Base-by-base conservation (phyloP, 2,113 vertebrate genomes). In the Neofelis nebulosa region DNA sequence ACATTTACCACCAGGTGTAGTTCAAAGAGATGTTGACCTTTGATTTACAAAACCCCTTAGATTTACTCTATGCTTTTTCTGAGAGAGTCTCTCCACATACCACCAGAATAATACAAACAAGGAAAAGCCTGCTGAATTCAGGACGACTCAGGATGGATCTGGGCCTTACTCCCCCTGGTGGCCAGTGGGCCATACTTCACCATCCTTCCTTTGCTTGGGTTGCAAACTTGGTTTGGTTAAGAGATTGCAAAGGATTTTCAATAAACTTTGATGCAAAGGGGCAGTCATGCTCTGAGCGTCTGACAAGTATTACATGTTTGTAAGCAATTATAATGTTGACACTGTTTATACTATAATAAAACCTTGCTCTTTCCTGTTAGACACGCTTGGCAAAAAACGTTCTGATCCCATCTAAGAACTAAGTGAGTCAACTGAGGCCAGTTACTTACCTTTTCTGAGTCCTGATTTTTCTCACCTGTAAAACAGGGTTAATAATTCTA, bases 11-110 rank as follows among this genome's bases (percentile, higher is more conserved):
- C 78, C 85, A 97, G 61, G 52, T 94, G 14, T 93, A 93, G 68
- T 97, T 98, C 96, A 97, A 97, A 97, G 78, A 29, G 73, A 92
- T 91, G 81, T 80, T 98, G 91, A 98, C 81, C 78, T 98, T 98
- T 87, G 89, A 95, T 96, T 97, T 95, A 93, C 41, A 96, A 95
- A 96, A 95, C 45, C 41, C 84, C 80, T 80, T 97, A 76, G 66
- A 41, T 97, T 97, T 96, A 96, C 66, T 82, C 55, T 55, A 13
- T 6, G 36, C 69, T 89, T 83, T 76, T 88, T 38, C 66, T 57
- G 68, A 94, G 89, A 85, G 41, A 65, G 66, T 86, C 23, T 15
- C 1, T 38, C 95, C 74, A 69, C 38, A 48, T 73, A 83, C 57
- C 73, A 81, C 29, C 84, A 57, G 27, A 45, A 45, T 65, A 78